A percentile compares a stretch with the other conserved stretches of the same genome.
phyloP scores from a whole-genome alignment of 2,797 vertebrate species.

The Selene dorsalis region DNA sequence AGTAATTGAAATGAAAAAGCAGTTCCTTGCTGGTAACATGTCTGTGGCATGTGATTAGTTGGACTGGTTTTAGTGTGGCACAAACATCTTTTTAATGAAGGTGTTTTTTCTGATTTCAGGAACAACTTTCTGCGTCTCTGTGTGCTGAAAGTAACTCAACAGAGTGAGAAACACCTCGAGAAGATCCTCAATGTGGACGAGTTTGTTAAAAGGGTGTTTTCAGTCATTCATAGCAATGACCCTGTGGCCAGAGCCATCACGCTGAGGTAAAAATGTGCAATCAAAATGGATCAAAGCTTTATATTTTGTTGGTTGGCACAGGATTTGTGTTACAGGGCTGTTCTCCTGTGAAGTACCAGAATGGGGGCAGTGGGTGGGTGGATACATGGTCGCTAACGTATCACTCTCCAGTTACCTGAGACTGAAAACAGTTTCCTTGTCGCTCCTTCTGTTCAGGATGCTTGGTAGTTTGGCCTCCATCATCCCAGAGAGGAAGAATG shows the following conservation, averaged over 20 bases:
- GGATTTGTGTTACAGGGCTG: no score
- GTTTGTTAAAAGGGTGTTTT: constrained; percentile 98
- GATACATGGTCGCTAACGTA: not conserved
- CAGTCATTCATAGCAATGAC: constrained; percentile 98
- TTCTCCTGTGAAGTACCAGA: not conserved
- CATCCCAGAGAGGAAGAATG: constrained; percentile 98
- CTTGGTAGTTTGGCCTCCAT: constrained; percentile 98
- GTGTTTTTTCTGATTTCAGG: constrained; percentile 75
- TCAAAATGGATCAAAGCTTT: not conserved
- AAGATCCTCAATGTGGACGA: constrained; percentile 99
- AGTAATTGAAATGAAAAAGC: not conserved
- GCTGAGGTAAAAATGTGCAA: constrained; percentile 84
- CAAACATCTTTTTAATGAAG: not conserved
- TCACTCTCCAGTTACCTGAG: not conserved
- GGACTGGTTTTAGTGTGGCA: not conserved
- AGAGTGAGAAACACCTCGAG: constrained; percentile 99
- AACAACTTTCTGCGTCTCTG: constrained; percentile 98
- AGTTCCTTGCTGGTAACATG: not conserved
- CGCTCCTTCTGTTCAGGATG: constrained; percentile 85
- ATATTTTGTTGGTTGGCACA: not conserved
- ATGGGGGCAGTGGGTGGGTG: no score
- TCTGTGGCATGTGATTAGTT: not conserved
- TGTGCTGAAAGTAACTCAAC: constrained; percentile 98
- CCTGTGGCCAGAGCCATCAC: constrained; percentile 98
- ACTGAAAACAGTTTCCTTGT: not conserved